Conservation (phyloP, 1,140 invertebrate species). For the Hormaphis cornu region DNA sequence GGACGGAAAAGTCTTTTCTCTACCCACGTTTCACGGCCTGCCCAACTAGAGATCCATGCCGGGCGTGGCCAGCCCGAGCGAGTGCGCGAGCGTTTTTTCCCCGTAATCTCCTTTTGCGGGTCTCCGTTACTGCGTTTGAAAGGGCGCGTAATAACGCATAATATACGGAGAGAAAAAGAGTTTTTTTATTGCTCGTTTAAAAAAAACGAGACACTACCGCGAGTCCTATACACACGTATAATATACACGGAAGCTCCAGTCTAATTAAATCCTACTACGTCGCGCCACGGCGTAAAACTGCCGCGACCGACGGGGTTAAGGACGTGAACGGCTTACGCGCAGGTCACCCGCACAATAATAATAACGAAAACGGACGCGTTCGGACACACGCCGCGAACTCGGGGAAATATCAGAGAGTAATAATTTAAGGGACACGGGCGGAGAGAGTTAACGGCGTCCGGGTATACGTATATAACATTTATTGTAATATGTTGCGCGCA, state of each 20-base stretch:
- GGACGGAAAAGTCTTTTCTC: no score
- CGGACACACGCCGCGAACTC: not conserved
- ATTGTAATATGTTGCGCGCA: slow-evolving; percentile 6
- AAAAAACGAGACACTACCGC: not conserved
- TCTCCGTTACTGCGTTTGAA: no score
- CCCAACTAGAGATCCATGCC: no score
- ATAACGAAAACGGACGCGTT: not conserved
- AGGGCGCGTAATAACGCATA: no score
- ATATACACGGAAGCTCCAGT: not conserved
- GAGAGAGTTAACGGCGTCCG: not conserved
- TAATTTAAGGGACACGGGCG: not conserved
- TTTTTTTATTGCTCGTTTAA: no score
- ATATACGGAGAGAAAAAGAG: no score
- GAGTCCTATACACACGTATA: not conserved
- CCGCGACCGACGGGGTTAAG: not conserved
- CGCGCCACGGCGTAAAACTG: no score
- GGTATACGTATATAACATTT: not conserved
- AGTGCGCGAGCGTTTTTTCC: no score
- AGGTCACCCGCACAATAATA: no score
- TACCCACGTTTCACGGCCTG: no score
- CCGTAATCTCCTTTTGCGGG: no score
- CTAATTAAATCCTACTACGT: slow-evolving; percentile 26
- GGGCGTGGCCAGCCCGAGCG: no score
- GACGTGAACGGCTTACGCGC: slow-evolving; percentile 22
- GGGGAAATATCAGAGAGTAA: not conserved